Evolutionary conservation across 2,888 invertebrate species (phyloP).

Genomic region (Palloptera scutellata): DNA sequence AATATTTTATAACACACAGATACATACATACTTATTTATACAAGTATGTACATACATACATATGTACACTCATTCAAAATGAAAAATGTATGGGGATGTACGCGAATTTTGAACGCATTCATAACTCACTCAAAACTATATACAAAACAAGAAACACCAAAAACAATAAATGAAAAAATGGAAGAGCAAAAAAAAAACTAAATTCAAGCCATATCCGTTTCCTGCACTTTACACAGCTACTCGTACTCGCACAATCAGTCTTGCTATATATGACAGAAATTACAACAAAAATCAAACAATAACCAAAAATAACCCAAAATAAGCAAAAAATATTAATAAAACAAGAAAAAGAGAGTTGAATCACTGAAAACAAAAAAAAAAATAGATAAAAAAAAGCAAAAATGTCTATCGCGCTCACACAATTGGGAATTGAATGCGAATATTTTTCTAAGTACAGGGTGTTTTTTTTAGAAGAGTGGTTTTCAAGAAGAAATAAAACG

Average conservation of each 20-base stretch:
- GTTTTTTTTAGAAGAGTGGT: too few relatives aligned
- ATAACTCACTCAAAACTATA: conserved; percentile 10
- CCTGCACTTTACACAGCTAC: neutral
- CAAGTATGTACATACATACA: neutral
- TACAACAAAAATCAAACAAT: conserved; percentile 5
- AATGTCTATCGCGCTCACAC: conserved; percentile 4
- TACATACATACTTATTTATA: neutral
- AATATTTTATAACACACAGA: neutral
- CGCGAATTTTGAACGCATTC: neutral
- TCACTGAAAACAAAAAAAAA: neutral
- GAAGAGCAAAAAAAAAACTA: conserved; percentile 6
- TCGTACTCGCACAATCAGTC: too few relatives aligned
- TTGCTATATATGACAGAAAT: too few relatives aligned
- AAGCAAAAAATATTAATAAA: neutral
- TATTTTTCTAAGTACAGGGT: conserved; percentile 18
- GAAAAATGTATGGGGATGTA: conserved; percentile 1
- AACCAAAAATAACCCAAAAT: neutral
- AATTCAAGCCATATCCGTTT: neutral
- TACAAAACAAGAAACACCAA: neutral
- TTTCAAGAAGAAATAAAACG: conserved; percentile 8
- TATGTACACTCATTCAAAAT: conserved; percentile 3
- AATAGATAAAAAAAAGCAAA: neutral
- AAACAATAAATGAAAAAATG: neutral
- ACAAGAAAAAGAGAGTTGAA: too few relatives aligned
- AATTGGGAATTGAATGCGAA: conserved; percentile 18